These are phyloP conservation scores for Progne subis DNA, from an alignment of 2,113 vertebrate species.

Conservation along the genomic window DNA sequence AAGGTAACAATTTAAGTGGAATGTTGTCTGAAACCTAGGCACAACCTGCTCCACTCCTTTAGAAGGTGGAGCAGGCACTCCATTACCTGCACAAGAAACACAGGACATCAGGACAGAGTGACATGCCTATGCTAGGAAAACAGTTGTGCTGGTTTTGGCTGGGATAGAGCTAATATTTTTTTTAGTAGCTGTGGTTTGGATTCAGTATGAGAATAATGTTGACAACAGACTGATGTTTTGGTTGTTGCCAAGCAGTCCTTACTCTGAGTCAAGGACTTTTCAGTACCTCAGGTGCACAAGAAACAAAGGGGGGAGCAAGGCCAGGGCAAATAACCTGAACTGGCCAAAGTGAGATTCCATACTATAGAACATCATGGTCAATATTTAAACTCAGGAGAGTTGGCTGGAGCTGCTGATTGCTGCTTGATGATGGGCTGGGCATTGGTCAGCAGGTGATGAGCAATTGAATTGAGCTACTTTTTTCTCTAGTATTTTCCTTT, in stretches of 20 bases:
- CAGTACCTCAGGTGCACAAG: neutral
- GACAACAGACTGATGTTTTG: neutral
- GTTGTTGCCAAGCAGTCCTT: neutral
- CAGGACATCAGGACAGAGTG: neutral
- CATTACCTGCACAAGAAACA: neutral
- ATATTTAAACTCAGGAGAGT: neutral
- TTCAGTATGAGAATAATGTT: neutral
- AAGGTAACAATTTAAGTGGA: slow-evolving; percentile 22
- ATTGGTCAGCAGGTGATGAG: neutral
- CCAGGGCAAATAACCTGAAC: neutral
- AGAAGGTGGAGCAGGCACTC: neutral
- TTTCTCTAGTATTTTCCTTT: neutral
- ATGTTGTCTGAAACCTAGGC: neutral
- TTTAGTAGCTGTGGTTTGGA: neutral
- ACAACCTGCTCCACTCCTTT: slow-evolving; percentile 8
- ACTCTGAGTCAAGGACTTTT: neutral
- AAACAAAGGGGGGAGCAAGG: neutral
- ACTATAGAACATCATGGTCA: neutral
- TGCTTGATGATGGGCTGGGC: neutral
- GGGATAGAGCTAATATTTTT: neutral
- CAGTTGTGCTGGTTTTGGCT: neutral
- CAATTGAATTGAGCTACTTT: neutral
- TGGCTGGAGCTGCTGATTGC: neutral
- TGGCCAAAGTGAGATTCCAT: neutral
- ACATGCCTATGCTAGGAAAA: neutral